Evolutionary conservation across 1,140 invertebrate species (phyloP), one percentile per base, ranked within the genome.

Genomic region (Drosophila nigromelanica): DNA sequence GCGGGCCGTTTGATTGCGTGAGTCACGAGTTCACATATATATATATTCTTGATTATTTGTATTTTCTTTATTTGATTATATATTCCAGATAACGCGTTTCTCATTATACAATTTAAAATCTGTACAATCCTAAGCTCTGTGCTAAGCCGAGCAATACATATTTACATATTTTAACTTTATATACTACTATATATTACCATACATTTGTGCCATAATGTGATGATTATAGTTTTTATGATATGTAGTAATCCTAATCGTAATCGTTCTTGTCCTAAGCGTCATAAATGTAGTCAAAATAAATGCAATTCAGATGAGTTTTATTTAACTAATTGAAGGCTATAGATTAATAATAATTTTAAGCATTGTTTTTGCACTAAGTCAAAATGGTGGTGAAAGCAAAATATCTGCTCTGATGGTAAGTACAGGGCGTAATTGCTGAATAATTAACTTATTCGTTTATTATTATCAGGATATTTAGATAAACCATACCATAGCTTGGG

Each of bases 181-280:
- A 52, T 35, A 35, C 27, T 27, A 5, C 47, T 43, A 69, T 64
- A 68, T 56, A 43, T 24, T 21, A 52, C 37, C 48, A 54, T 61
- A 67, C 62, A 67, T 82, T 90, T 90, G 86, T 90, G 86, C 86
- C 86, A 90, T 90, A 86, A 90, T 90, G 86, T 90, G 86, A 90
- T 90, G 83, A 89, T 87, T 87, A 89, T 87, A 89, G 83, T 80
- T 78, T 37, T 71, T 73, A 89, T 80, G 70, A 54, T 58, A 43
- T 58, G 27, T 81, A 86, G 75, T 78, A 78, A 80, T 89, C 78
- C 75, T 86, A 79, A 87, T 67, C 64, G 64, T 86, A 86, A 87
- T 82, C 72, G 74, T 87, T 76, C 60, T 83, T 72, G 33, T 67
- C 48, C 55, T 66, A 67, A 72, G 62, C 40, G 30, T 59, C 54